Conservation (phyloP, 30 jellyfish, hydroid and myxozoan genomes). For the Cassiopea xamachana region DNA sequence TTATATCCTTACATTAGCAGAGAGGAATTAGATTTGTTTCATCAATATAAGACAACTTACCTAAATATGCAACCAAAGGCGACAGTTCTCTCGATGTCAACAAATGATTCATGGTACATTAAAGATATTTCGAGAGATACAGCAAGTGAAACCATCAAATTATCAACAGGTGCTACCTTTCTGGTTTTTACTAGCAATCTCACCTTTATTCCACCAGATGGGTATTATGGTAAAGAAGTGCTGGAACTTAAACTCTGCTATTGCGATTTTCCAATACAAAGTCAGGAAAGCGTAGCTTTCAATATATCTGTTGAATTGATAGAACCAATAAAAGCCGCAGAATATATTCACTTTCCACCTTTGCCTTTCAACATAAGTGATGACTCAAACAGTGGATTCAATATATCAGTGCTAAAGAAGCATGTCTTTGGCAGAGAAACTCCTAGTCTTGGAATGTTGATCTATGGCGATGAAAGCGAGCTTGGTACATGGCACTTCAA, state of each 20-base stretch:
- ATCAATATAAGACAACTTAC: slow-evolving; percentile 29
- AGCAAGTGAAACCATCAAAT: not conserved
- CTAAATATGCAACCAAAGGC: slow-evolving; percentile 12
- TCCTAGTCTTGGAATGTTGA: slow-evolving; percentile 62
- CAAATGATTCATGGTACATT: slow-evolving; percentile 30
- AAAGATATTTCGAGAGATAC: not conserved
- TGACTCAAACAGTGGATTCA: slow-evolving; percentile 76
- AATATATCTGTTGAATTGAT: slow-evolving; percentile 30
- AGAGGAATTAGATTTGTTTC: slow-evolving; percentile 23
- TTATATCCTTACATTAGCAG: slow-evolving; percentile 39
- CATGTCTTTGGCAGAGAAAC: slow-evolving; percentile 60
- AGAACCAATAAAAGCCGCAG: slow-evolving; percentile 24
- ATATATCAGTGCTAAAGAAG: slow-evolving; percentile 23
- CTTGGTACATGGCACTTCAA: slow-evolving; percentile 79
- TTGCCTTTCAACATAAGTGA: slow-evolving; percentile 66
- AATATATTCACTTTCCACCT: slow-evolving; percentile 56
- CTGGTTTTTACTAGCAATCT: slow-evolving; percentile 33
- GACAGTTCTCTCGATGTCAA: not conserved
- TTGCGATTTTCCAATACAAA: slow-evolving; percentile 1
- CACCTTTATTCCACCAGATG: slow-evolving; percentile 21
- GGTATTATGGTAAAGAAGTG: slow-evolving; percentile 42
- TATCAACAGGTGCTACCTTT: not conserved
- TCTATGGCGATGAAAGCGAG: slow-evolving; percentile 11
- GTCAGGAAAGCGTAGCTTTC: not conserved
- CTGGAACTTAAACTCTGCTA: slow-evolving; percentile 53